phyloP scores from a whole-genome alignment of 2,797 vertebrate genomes.

The Enteromius viviparus region DNA sequence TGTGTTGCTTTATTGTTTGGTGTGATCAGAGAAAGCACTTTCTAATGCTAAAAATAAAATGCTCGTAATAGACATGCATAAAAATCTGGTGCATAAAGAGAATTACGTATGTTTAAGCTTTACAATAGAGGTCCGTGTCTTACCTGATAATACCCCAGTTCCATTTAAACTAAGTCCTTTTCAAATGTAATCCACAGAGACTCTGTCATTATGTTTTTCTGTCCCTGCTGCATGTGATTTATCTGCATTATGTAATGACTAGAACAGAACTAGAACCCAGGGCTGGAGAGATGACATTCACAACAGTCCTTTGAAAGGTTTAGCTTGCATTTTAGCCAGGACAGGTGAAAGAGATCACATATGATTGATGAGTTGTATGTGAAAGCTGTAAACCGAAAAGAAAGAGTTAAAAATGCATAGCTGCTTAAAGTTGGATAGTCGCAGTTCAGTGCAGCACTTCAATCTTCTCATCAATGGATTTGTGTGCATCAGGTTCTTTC shows the following conservation, averaged over 20 bases:
- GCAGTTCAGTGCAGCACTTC: background rate
- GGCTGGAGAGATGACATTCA: conserved; percentile 37
- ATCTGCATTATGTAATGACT: conserved; percentile 55
- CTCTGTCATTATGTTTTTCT: conserved; percentile 20
- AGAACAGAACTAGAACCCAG: conserved; percentile 42
- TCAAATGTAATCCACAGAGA: conserved; percentile 45
- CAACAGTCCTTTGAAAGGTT: conserved; percentile 18
- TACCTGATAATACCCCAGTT: conserved; percentile 6
- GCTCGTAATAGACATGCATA: background rate
- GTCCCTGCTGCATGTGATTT: conserved; percentile 40
- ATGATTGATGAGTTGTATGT: background rate
- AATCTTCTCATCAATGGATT: conserved; percentile 1
- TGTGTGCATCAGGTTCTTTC: conserved; percentile 82
- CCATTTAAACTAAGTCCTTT: conserved; percentile 31
- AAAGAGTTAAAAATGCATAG: background rate
- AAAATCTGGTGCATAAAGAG: background rate
- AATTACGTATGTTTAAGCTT: conserved; percentile 30
- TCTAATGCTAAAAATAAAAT: background rate
- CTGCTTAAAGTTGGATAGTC: background rate
- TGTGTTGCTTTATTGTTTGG: background rate
- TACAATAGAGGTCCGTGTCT: conserved; percentile 10
- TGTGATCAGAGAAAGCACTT: background rate
- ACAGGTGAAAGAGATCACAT: conserved; percentile 17
- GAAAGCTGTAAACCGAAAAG: background rate
- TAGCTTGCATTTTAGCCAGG: conserved; percentile 33